These are phyloP conservation scores for Parauchenoglanis ngamensis DNA, from an alignment of 2,797 vertebrate species.

Conservation along the genomic window DNA sequence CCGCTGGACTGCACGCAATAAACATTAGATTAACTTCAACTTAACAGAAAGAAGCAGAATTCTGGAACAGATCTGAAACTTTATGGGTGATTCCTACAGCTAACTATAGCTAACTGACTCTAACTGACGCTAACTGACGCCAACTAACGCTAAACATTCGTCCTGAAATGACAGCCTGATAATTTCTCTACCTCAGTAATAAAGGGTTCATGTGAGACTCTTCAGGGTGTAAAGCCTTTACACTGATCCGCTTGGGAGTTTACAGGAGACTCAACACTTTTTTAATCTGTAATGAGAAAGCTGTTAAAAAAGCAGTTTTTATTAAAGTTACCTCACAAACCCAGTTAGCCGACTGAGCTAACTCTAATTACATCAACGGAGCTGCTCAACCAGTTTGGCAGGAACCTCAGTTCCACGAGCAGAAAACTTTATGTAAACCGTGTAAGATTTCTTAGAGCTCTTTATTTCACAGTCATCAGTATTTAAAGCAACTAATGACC, in stretches of 20 bases:
- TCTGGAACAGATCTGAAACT: background rate
- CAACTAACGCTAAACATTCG: background rate
- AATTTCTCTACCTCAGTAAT: background rate
- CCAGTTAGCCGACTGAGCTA: background rate
- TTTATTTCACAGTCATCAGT: background rate
- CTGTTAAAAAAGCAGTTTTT: background rate
- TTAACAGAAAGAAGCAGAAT: background rate
- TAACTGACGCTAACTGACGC: background rate
- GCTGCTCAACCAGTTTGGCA: conserved; percentile 6
- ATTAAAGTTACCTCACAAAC: background rate
- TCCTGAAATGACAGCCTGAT: background rate
- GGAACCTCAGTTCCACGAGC: background rate
- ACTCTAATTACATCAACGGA: background rate
- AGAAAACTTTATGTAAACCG: background rate
- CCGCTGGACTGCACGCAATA: background rate
- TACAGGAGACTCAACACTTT: background rate
- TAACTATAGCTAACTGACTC: background rate
- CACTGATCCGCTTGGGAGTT: background rate
- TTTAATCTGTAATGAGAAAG: no score
- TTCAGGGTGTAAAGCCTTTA: background rate
- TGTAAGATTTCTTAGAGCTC: background rate
- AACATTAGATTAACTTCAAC: background rate
- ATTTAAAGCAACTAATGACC: background rate
- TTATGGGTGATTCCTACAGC: background rate
- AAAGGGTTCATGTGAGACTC: background rate